Conservation (phyloP, 2,797 vertebrate species). For the Amniataba percoides region DNA sequence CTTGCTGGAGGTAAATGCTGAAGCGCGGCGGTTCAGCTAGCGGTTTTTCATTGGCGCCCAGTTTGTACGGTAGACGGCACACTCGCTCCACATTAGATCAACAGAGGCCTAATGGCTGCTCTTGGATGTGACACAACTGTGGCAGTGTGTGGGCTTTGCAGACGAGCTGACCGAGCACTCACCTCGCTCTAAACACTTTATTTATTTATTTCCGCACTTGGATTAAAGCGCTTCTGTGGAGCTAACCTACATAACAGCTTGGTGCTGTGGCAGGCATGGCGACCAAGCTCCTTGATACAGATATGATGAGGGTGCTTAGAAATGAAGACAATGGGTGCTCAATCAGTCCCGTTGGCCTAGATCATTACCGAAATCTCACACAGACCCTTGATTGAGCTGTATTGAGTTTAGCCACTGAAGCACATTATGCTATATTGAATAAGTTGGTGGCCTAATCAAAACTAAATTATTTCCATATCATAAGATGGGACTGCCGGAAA, state of each 20-base stretch:
- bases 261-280: constrained; percentile 36
- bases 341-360: constrained; percentile 43
- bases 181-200: constrained; percentile 80
- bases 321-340: constrained; percentile 67
- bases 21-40: constrained; percentile 30
- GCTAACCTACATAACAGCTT: constrained; percentile 82
- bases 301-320: constrained; percentile 66
- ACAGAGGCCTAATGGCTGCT: constrained; percentile 62
- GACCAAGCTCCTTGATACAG: constrained; percentile 64
- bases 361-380: constrained; percentile 78
- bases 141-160: constrained; percentile 60
- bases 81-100: constrained; percentile 81
- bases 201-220: constrained; percentile 78
- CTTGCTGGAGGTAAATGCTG: constrained; percentile 4
- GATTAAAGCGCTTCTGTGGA: constrained; percentile 74
- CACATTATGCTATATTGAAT: constrained; percentile 66
- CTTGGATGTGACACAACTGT: constrained; percentile 67
- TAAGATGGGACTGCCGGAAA: constrained; percentile 50
- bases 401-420: constrained; percentile 83
- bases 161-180: constrained; percentile 86
- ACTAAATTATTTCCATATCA: constrained; percentile 81
- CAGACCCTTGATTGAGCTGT: constrained; percentile 77
- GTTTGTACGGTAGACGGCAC: constrained; percentile 80
- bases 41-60: constrained; percentile 32
- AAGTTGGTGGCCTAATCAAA: constrained; percentile 73